Base-by-base conservation (phyloP, 2,888 invertebrate species). In the Helicoverpa assulta region DNA sequence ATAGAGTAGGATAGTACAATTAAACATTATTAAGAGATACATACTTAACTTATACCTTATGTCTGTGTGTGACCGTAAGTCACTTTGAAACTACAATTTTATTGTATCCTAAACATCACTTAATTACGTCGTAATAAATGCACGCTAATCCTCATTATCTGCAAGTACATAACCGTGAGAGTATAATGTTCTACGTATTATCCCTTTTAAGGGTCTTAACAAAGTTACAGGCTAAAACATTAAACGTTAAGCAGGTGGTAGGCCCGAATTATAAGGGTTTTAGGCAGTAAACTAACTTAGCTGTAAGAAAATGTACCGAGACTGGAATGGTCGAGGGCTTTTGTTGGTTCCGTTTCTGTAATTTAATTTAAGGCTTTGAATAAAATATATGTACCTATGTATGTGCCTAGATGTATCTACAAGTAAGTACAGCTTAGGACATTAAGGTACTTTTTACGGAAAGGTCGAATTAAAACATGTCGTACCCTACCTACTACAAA, bases 151-250 rank as follows among this genome's bases (percentile, higher is more conserved):
- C 72, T 77, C 67, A 70, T 75, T 75, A 78, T 78, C 57, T 78
- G 67, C 18, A 66, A 81, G 52, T 70, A 57, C 58, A 68, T 33
- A 78, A 75, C 52, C 77, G 66, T 66, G 67, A 67, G 70, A 72
- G 78, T 72, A 58, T 56, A 56, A 52, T 70, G 75, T 70, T 78
- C 73, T 72, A 68, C 68, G 71, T 66, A 78, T 76, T 81, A 81
- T 81, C 84, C 77, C 73, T 70, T 67, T 37, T 54, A 16, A 78
- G 67, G 73, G 78, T 54, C 76, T 83, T 82, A 78, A 83, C 76
- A 18, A 81, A 83, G 82, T 83, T 82, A 81, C 74, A 58, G 59
- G 57, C 65, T 68, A 67, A 67, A 69, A 64, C 71, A 78, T 83
- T 75, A 81, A 75, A 68, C 73, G 66, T 68, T 73, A 71, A 78